Evolutionary conservation across 1,140 invertebrate species (phyloP), one percentile per base, ranked within the genome.

Genomic region (Ephestia elutella): DNA sequence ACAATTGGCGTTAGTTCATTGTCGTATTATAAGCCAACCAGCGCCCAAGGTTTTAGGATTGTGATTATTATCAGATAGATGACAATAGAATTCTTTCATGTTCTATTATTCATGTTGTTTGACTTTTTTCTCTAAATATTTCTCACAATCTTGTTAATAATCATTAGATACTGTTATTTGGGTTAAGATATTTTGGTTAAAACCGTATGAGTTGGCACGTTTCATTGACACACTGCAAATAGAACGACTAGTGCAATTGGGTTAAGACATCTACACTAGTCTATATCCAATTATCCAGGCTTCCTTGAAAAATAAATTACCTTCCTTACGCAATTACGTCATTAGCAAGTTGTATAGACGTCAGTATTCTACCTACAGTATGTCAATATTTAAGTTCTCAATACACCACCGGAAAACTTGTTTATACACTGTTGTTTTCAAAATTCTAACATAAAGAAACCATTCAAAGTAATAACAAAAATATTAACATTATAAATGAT

Each of bases 171-270:
- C 5, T 1, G 38, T 44, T 15, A 44, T 53, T 57, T 76, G 71
- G 70, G 72, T 74, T 77, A 73, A 66, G 65, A 77, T 72, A 73
- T 73, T 78, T 70, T 66, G 59, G 73, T 74, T 75, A 74, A n/a
- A 71, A 51, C 63, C 64, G 53, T 63, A 66, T 63, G 60, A 77
- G 70, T 80, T 82, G 80, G 80, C 80, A 82, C 75, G 75, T 72
- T 68, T 59, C 78, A 73, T 75, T 77, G 75, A 75, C 69, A 67
- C 30, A 62, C 70, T 71, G 54, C 70, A 77, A 82, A 82, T 82
- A 80, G 71, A 75, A 68, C 65, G 55, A 38, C 62, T 63, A 57
- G 58, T 61, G 38, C 64, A 50, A 57, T 59, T 21, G 38, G 38
- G 64, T 65, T 62, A 62, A 28, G 28, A 62, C 60, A 32, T 56